Evolutionary conservation across 2,113 vertebrate genomes (phyloP).

Genomic region (Pao palembangensis): DNA sequence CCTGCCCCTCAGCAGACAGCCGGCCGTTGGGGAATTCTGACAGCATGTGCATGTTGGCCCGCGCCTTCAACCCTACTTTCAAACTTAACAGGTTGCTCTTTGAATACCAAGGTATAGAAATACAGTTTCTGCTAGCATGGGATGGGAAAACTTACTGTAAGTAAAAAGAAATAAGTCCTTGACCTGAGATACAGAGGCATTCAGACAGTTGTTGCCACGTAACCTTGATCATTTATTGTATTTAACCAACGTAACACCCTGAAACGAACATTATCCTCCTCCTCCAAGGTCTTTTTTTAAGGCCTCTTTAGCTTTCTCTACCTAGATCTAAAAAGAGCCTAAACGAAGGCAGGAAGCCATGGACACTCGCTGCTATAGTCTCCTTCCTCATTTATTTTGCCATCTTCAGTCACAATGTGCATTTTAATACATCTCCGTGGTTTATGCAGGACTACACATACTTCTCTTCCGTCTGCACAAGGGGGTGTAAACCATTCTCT

Average conservation of each 20-base stretch:
- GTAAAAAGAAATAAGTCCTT: too few relatives aligned
- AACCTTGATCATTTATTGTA: constrained; percentile 19
- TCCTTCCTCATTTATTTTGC: not conserved
- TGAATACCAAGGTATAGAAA: constrained; percentile 42
- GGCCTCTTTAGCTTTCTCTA: too few relatives aligned
- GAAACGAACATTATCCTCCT: not conserved
- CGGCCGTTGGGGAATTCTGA: constrained; percentile 47
- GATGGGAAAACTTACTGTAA: constrained; percentile 17
- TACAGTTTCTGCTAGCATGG: constrained; percentile 34
- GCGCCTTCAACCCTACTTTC: constrained; percentile 40
- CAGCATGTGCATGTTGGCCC: constrained; percentile 7
- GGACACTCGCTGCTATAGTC: not conserved
- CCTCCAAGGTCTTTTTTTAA: not conserved
- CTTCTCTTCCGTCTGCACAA: too few relatives aligned
- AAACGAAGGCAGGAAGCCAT: too few relatives aligned
- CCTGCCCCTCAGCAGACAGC: constrained; percentile 54
- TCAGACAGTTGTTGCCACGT: constrained; percentile 6
- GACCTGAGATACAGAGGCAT: constrained; percentile 30
- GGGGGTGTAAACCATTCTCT: too few relatives aligned
- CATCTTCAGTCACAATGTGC: too few relatives aligned
- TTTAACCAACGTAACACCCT: not conserved
- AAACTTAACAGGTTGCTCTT: constrained; percentile 41
- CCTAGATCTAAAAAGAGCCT: too few relatives aligned
- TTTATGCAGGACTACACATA: too few relatives aligned
- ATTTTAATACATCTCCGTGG: too few relatives aligned